A percentile compares a stretch with the other conserved stretches of the same genome.
phyloP scores from a whole-genome alignment of 1,140 invertebrate genomes.

The Octopus bimaculoides region DNA sequence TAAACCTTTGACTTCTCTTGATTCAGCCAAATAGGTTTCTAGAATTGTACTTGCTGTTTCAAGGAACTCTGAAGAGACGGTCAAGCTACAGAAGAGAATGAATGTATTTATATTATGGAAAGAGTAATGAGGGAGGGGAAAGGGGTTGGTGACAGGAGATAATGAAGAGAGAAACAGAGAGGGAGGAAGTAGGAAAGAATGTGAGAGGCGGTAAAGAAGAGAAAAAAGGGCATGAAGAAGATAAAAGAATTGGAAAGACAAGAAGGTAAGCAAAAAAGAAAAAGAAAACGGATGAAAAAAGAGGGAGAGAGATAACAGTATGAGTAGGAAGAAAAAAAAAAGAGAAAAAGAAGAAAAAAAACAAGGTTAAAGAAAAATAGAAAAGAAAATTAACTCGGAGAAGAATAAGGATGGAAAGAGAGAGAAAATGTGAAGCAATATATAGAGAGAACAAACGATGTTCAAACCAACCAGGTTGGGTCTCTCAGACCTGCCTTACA shows the following conservation, averaged over 20 bases:
- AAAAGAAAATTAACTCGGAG: background rate
- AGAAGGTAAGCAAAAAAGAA: background rate
- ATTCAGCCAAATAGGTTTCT: constrained; percentile 1
- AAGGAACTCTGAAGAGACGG: background rate
- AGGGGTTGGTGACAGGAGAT: background rate
- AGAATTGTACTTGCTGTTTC: background rate
- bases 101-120: background rate
- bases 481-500: no score
- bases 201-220: background rate
- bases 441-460: constrained; percentile 5
- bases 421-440: background rate
- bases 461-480: no score
- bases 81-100: background rate
- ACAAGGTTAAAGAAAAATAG: background rate
- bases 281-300: background rate
- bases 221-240: background rate
- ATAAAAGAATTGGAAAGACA: constrained; percentile 6
- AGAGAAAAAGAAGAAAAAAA: background rate
- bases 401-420: constrained; percentile 2
- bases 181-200: background rate
- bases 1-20: background rate
- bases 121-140: constrained; percentile 6
- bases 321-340: constrained; percentile 3
- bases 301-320: background rate
- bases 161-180: constrained; percentile 2